Percentiles rank a stretch among this genome's conserved stretches.
Conservation (phyloP, 1,140 invertebrate species). For the Trachymyrmex cornetzi region DNA sequence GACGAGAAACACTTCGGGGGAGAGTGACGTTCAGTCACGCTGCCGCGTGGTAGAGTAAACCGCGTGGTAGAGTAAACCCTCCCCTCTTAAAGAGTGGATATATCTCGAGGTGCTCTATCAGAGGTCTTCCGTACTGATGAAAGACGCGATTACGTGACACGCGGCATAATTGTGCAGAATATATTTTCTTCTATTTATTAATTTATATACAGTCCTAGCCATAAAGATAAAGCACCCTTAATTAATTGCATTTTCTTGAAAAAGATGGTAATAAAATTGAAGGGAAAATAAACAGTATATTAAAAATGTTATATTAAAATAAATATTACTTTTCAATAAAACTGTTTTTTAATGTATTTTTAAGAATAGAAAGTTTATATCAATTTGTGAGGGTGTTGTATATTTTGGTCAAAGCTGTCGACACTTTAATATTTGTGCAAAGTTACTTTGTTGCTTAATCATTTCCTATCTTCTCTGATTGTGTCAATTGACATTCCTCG, state of each 20-base stretch:
- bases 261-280: too few relatives aligned
- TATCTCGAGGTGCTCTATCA: not conserved
- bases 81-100: not conserved
- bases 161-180: not conserved
- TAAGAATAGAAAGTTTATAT: too few relatives aligned
- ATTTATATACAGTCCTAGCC: not conserved
- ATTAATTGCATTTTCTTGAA: too few relatives aligned
- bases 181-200: not conserved
- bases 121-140: not conserved
- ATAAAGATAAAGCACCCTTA: too few relatives aligned
- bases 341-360: too few relatives aligned
- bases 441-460: constrained; percentile 9
- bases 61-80: constrained; percentile 21
- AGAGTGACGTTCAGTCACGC: constrained; percentile 54
- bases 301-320: too few relatives aligned
- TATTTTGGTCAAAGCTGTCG: too few relatives aligned
- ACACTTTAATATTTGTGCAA: not conserved
- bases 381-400: too few relatives aligned
- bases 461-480: not conserved
- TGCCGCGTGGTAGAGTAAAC: constrained; percentile 16
- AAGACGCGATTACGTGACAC: not conserved
- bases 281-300: too few relatives aligned
- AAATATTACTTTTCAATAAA: too few relatives aligned
- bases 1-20: constrained; percentile 36
- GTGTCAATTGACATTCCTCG: not conserved